Conservation (phyloP, 1,140 invertebrate genomes). For the Archivesica marissinica region DNA sequence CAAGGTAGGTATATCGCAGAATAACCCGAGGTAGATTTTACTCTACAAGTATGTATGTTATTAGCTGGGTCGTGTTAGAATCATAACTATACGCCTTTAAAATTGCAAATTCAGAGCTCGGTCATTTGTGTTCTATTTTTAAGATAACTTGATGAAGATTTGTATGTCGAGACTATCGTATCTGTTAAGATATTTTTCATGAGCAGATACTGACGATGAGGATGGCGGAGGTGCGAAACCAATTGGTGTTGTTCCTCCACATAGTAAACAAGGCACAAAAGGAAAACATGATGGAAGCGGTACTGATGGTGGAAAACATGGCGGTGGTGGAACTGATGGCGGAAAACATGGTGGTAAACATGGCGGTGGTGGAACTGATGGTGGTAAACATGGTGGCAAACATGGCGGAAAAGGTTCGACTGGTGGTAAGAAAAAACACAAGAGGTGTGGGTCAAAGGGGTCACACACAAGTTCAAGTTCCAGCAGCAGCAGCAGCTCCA, state of each 20-base stretch:
- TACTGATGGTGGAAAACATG: conserved; percentile 9
- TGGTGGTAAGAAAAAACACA: background rate
- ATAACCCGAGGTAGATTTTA: too few species aligned
- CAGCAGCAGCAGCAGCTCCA: too few species aligned
- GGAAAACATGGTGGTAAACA: background rate
- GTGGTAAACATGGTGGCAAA: conserved; percentile 1
- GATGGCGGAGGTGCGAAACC: conserved; percentile 26
- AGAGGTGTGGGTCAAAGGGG: background rate
- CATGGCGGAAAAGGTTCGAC: background rate
- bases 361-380: background rate
- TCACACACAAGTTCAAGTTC: too few species aligned
- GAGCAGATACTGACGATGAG: conserved; percentile 57
- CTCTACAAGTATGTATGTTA: too few species aligned
- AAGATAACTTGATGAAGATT: too few species aligned
- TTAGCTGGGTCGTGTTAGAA: too few species aligned
- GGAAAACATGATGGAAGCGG: background rate
- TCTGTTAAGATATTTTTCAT: background rate
- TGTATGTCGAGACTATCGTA: too few species aligned
- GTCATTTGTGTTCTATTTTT: too few species aligned
- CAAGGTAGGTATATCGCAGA: too few species aligned
- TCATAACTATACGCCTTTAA: too few species aligned
- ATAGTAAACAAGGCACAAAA: conserved; percentile 42
- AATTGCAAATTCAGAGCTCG: too few species aligned
- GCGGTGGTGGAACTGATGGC: conserved; percentile 5
- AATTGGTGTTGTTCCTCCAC: conserved; percentile 22